Evolutionary conservation across 1,140 invertebrate genomes (phyloP).

Genomic region (Diorhabda carinulata): DNA sequence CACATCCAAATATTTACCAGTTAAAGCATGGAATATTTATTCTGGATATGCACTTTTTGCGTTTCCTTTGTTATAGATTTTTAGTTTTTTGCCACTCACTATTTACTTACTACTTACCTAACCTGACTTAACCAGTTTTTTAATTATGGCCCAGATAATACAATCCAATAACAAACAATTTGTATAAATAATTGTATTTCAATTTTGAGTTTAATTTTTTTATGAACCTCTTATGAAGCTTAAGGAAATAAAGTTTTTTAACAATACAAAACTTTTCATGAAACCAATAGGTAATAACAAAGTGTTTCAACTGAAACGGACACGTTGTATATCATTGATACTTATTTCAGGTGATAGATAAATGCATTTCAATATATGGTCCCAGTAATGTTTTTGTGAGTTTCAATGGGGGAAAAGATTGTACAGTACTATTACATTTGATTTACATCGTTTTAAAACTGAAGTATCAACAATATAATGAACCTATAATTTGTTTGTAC

Average conservation of each 20-base stretch:
- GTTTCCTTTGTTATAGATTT: no score
- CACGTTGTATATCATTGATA: not conserved
- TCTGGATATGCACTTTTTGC: no score
- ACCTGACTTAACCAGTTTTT: not conserved
- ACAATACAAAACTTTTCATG: not conserved
- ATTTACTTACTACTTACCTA: no score
- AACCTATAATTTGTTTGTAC: conserved; percentile 58
- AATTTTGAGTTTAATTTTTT: not conserved
- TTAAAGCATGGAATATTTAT: no score
- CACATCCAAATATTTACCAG: no score
- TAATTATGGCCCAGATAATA: not conserved
- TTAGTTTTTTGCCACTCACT: no score
- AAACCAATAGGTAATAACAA: not conserved
- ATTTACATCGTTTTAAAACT: conserved; percentile 60
- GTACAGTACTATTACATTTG: conserved; percentile 84
- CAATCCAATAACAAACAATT: not conserved
- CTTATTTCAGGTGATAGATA: conserved; percentile 41
- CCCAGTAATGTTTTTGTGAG: conserved; percentile 76
- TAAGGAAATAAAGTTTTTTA: not conserved
- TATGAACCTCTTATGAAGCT: not conserved
- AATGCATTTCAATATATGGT: conserved; percentile 57
- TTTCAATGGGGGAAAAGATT: conserved; percentile 98
- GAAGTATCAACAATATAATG: conserved; percentile 44
- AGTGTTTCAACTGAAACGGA: not conserved
- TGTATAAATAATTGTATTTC: not conserved